Base-by-base conservation (phyloP, 2,113 vertebrate genomes). In the Nasalis larvatus region DNA sequence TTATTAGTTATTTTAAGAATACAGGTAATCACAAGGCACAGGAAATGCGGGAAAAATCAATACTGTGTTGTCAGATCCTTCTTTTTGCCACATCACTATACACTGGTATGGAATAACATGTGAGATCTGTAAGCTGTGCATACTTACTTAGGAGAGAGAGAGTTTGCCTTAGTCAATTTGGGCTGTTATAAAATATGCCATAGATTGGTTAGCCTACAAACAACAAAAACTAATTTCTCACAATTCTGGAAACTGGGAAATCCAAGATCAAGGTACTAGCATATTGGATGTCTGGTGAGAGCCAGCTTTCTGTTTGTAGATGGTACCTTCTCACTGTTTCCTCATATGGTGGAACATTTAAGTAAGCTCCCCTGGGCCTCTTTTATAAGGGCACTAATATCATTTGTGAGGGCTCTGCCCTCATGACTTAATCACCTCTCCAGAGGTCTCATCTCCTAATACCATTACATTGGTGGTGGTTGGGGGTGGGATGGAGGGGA, bases 301-400 rank as follows among this genome's bases (percentile, higher is more conserved):
- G 42, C 18, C 11, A 11, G 8, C 14, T 10, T 37, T 66, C 17
- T 78, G 20, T 1, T n/a, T 30, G 10, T 14, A 17, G 8, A 11
- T 0, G 21, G 32, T 1, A 8, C 4, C 32, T 58, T 60, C 35
- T 54, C 12, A 71, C 9, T 20, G 3, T 66, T 2, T 16, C 8
- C 13, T 80, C 35, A 87, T 2, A 32, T 23, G 40, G 12, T 58
- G 12, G 49, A 11, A 37, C 1, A 8, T 89, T 6, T 10, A 56
- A 77, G 14, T 3, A 21, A 30, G 8, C 54, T 21, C 25, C 66
- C 6, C 73, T 8, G 8, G 30, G 5, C 35, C 25, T 73, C 35
- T 82, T 94, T 60, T 82, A 32, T 35, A 25, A 94, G 18, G 12
- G 16, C 9, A 81, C n/a, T 73, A 60, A 94, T 45, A 42, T 8